These are phyloP conservation scores for Anser cygnoides DNA, from an alignment of 2,113 vertebrate genomes.

Conservation along the genomic window DNA sequence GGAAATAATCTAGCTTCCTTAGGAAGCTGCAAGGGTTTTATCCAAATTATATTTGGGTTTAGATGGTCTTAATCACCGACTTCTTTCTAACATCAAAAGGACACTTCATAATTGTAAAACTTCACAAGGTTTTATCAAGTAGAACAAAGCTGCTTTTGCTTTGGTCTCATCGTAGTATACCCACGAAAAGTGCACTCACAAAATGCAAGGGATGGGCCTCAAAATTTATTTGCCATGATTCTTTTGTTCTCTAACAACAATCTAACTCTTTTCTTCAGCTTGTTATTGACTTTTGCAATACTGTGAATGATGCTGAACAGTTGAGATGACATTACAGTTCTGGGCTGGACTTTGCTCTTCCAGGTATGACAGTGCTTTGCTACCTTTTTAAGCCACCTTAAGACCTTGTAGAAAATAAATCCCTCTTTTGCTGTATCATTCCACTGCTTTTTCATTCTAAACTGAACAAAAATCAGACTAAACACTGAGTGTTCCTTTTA, in stretches of 20 bases:
- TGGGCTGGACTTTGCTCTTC: not conserved
- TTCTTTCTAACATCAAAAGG: conserved; percentile 56
- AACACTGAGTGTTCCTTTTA: not conserved
- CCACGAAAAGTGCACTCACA: not conserved
- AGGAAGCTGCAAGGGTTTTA: conserved; percentile 2
- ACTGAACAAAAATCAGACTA: not conserved
- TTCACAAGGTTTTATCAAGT: conserved; percentile 13
- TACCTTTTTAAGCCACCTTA: not conserved
- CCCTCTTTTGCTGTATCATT: not conserved
- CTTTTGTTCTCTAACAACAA: not conserved
- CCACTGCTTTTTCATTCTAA: not conserved
- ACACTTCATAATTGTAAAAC: conserved; percentile 43
- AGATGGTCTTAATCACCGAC: conserved; percentile 47
- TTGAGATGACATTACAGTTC: not conserved
- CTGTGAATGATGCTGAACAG: not conserved
- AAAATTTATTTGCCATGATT: not conserved
- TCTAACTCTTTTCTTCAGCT: not conserved
- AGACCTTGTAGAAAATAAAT: not conserved
- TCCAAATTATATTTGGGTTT: conserved; percentile 9
- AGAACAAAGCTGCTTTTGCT: conserved; percentile 34
- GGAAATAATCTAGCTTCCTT: not conserved
- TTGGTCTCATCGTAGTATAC: conserved; percentile 18
- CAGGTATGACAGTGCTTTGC: not conserved
- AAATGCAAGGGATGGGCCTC: not conserved
- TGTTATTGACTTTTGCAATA: not conserved